Evolutionary conservation across 2,797 vertebrate species (phyloP).

Genomic region (Melopsittacus undulatus): DNA sequence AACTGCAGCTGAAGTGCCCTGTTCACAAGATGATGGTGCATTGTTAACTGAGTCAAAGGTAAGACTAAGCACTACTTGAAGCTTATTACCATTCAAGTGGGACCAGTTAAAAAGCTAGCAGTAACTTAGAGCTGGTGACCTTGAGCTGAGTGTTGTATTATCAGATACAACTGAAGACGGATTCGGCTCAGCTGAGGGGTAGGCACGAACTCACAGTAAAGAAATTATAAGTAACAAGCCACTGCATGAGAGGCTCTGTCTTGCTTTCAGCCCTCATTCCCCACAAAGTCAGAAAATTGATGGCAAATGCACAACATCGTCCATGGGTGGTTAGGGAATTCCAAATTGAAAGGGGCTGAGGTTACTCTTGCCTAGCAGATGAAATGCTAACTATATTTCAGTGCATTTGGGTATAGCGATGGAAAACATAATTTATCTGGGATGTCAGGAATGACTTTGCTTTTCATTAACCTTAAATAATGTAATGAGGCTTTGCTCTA

Average conservation of each 20-base stretch:
- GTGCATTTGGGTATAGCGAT: conserved; percentile 5
- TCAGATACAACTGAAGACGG: neutral
- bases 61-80: neutral
- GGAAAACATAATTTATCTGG: conserved; percentile 43
- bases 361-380: conserved; percentile 27
- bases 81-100: neutral
- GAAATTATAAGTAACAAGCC: conserved; percentile 53
- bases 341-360: conserved; percentile 56
- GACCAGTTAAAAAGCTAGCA: neutral
- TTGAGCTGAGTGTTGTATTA: conserved; percentile 8
- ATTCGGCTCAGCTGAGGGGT: conserved; percentile 26
- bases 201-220: neutral
- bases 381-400: conserved; percentile 13
- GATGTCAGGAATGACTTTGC: conserved; percentile 1
- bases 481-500: neutral
- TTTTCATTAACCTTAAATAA: conserved; percentile 44
- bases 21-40: neutral
- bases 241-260: neutral
- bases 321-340: conserved; percentile 57
- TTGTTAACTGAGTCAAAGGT: neutral
- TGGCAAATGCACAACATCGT: conserved; percentile 17
- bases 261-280: conserved; percentile 33
- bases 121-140: neutral
- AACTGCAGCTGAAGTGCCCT: neutral
- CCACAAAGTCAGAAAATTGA: conserved; percentile 68